Evolutionary conservation across 2,888 invertebrate genomes (phyloP).

Genomic region (Morpho deidamia): DNA sequence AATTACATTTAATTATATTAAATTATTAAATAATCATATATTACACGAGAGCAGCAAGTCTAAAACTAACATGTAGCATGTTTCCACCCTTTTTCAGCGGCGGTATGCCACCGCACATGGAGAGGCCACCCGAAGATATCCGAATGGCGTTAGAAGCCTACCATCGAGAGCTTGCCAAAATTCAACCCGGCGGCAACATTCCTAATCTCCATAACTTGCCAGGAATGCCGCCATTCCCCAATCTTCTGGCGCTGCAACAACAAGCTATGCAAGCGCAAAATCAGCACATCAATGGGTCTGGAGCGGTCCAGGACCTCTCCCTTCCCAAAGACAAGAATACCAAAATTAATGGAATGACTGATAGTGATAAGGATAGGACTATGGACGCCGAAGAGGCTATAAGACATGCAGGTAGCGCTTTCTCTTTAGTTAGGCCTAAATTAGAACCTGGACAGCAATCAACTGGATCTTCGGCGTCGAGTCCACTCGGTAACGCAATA

Average conservation of each 20-base stretch:
- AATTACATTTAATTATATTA: too few species aligned
- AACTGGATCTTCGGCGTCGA: slow-evolving; percentile 88
- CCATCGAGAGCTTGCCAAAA: slow-evolving; percentile 94
- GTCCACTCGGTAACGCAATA: slow-evolving; percentile 91
- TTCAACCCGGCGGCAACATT: slow-evolving; percentile 84
- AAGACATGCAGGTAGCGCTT: slow-evolving; percentile 89
- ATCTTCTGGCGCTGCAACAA: slow-evolving; percentile 88
- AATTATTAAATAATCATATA: not conserved
- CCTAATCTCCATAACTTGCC: slow-evolving; percentile 74
- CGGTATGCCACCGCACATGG: slow-evolving; percentile 80
- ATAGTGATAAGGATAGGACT: slow-evolving; percentile 82
- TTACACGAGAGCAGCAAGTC: slow-evolving; percentile 66
- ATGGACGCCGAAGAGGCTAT: slow-evolving; percentile 83
- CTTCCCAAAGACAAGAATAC: slow-evolving; percentile 86
- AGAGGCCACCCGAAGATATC: slow-evolving; percentile 87
- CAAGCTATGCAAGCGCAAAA: slow-evolving; percentile 69
- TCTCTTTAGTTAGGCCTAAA: slow-evolving; percentile 92
- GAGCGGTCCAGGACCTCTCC: slow-evolving; percentile 88
- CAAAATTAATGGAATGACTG: slow-evolving; percentile 82
- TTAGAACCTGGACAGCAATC: slow-evolving; percentile 87
- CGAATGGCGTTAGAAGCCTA: slow-evolving; percentile 94
- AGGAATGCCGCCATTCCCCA: slow-evolving; percentile 78
- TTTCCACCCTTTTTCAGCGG: slow-evolving; percentile 92
- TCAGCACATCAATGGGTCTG: slow-evolving; percentile 81
- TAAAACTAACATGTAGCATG: slow-evolving; percentile 83